phyloP scores from a whole-genome alignment of 2,113 vertebrate species.

The Diphyllodes magnificus region DNA sequence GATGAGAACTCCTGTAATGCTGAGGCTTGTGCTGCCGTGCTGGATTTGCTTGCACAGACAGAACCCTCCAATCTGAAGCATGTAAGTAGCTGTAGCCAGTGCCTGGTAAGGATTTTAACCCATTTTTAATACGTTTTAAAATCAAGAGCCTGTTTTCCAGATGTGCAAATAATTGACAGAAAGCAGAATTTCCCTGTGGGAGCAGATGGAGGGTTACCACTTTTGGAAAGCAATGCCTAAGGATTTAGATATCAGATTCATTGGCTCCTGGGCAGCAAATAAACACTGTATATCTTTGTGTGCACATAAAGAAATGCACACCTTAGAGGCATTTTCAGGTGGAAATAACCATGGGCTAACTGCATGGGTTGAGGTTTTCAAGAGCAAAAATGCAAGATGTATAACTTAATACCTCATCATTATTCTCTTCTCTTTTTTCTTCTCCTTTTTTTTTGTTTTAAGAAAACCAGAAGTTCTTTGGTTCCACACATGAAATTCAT shows the following conservation, averaged over 20 bases:
- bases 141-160: background rate
- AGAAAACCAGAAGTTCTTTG: background rate
- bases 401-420: background rate
- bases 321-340: background rate
- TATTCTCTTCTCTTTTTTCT: background rate
- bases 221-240: background rate
- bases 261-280: background rate
- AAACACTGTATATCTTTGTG: background rate
- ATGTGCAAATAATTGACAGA: background rate
- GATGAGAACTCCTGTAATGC: background rate
- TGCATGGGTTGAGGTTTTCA: background rate
- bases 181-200: background rate
- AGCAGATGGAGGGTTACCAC: background rate
- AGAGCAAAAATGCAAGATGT: background rate
- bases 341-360: background rate
- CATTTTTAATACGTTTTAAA: background rate
- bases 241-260: background rate
- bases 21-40: background rate
- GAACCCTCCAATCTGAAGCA: accelerated
- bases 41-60: background rate
- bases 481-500: accelerated
- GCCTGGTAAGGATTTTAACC: background rate
- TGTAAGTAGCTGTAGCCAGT: no score
- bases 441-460: background rate
- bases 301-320: background rate